A percentile compares a stretch with the other conserved stretches of the same genome.
These are phyloP conservation scores for Coracopsis vasa DNA, from an alignment of 2,113 vertebrate species.

Conservation along the genomic window DNA sequence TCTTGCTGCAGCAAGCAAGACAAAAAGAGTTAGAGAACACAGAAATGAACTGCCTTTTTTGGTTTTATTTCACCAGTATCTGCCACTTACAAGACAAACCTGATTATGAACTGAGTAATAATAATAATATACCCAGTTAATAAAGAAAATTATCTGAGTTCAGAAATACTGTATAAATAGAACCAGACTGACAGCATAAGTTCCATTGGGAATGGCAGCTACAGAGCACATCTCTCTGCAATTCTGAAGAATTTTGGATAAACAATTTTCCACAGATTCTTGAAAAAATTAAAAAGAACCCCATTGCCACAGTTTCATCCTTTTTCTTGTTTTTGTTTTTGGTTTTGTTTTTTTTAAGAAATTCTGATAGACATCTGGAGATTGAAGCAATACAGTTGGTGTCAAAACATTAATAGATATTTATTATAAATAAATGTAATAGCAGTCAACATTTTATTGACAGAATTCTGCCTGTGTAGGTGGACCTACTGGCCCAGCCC, in stretches of 20 bases:
- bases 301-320: rapidly evolving
- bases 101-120: neutral
- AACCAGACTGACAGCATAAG: neutral
- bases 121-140: neutral
- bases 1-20: neutral
- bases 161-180: neutral
- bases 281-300: neutral
- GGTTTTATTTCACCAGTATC: rapidly evolving
- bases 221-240: neutral
- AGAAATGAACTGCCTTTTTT: neutral
- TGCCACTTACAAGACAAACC: neutral
- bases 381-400: neutral
- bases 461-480: neutral
- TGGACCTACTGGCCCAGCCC: neutral
- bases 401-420: neutral
- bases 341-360: neutral
- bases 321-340: neutral
- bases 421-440: neutral
- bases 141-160: neutral
- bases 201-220: neutral
- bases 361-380: neutral
- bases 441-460: neutral
- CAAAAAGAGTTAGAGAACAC: neutral
- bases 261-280: neutral
- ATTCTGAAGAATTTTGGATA: neutral